Evolutionary conservation across 2,888 invertebrate genomes (phyloP).

Genomic region (Dasysyrphus tricinctus): DNA sequence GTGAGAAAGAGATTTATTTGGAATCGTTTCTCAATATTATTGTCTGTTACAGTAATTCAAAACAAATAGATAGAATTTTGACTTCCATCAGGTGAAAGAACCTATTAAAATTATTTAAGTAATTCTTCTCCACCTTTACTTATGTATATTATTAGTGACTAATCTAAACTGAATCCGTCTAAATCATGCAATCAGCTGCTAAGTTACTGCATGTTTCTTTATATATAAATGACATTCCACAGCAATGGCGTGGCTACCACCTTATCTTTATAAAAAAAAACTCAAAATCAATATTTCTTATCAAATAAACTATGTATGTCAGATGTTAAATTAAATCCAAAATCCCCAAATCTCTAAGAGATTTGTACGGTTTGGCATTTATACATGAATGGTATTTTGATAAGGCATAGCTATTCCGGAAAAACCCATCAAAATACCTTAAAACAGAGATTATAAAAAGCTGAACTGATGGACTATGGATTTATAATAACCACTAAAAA

Average conservation of each 20-base stretch:
- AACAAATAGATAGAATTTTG: no score
- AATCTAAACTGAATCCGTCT: no score
- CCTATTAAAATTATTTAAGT: no score
- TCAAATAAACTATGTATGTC: slow-evolving; percentile 10
- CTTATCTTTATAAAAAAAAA: no score
- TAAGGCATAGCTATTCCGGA: not conserved
- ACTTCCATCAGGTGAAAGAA: no score
- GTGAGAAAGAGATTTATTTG: no score
- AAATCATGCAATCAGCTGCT: no score
- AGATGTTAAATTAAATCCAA: not conserved
- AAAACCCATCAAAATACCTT: slow-evolving; percentile 25
- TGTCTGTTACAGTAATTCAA: no score
- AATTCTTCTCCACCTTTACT: no score
- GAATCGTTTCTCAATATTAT: no score
- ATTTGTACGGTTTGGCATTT: not conserved
- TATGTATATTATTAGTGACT: no score
- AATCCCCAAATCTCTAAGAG: not conserved
- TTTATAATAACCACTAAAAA: not conserved
- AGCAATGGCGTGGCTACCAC: not conserved
- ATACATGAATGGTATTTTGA: slow-evolving; percentile 17
- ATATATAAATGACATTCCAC: not conserved
- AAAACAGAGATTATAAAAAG: not conserved
- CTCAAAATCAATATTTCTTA: not conserved
- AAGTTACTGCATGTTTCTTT: no score
- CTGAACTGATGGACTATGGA: slow-evolving; percentile 24